Base-by-base conservation (phyloP, 2,888 invertebrate species). In the Dorcus hopei region DNA sequence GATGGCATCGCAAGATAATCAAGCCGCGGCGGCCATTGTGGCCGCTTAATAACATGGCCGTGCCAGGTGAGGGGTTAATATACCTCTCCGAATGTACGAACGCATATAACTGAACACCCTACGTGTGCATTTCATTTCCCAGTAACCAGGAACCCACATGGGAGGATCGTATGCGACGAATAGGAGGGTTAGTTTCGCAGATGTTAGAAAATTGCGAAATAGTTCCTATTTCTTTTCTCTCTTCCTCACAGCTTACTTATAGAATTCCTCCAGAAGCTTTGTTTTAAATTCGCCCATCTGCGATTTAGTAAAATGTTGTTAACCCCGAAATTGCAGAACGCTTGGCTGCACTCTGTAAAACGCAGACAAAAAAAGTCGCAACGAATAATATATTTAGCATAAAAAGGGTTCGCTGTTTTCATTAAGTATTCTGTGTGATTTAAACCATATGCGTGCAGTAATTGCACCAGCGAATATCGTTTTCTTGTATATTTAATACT, bases 41-140 rank as follows among this genome's bases (percentile, higher is more conserved):
- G 76, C 68, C 69, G 71, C 68, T 67, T 62, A 69, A 69, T 71
- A 77, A 74, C 71, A 77, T 77, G 77, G 76, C 77, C 67, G 75
- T 68, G 68, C 72, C 75, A 75, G 76, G 75, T 75, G 76, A 76
- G 74, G 74, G 74, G 74, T 73, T 72, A 70, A 71, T 69, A 59
- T 66, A 57, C 69, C 69, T 69, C 70, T 69, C 69, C 64, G 66
- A 61, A 65, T 61, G 62, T 63, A 65, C 53, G 61, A 59, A 58
- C 49, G 50, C 39, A 52, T 59, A 58, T 58, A 54, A 54, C 58
- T 58, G 54, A 56, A 61, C 53, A 58, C 62, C 62, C 61, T 61
- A 51, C 57, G 61, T 60, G 55, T 57, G 58, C 63, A 59, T 63
- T 63, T 65, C 63, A 65, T 63, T 65, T 63, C 55, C 59, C 58